Base-by-base conservation (phyloP, 2,113 vertebrate species). In the Paralichthys olivaceus region DNA sequence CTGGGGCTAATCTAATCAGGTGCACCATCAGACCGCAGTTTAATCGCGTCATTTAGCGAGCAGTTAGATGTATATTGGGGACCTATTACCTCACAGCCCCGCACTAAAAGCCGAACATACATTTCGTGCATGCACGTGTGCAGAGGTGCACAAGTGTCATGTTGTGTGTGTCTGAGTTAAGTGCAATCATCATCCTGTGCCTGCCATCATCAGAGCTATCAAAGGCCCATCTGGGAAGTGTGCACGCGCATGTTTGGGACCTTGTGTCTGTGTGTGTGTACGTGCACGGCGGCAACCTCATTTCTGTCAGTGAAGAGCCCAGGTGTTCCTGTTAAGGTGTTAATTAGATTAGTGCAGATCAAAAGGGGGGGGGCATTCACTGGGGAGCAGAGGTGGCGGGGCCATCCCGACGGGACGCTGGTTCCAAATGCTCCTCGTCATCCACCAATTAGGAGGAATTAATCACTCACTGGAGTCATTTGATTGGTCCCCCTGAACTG, bases 291-390 rank as follows among this genome's bases (percentile, higher is more conserved):
- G 45, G 71, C 87, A 80, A 79, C 28, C 59, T 49, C 81, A 75
- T 68, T 72, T 45, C 75, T 85, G 82, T 83, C 49, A 73, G 69
- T 87, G 78, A 84, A 86, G 92, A 91, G 84, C 90, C 90, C 94
- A 95, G 94, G 94, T 94, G 94, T 90, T 94, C 80, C 84, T 92
- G 90, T 93, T 94, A 88, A 91, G 89, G 85, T 88, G 89, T 89
- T 94, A 94, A 95, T 94, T 94, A 89, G 84, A 94, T 94, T 92
- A 94, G 90, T 60, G 82, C 77, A 80, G 90, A 94, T 94, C 92
- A 94, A 94, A 92, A 84, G 11, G 67, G 81, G 88, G 88, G 86
- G 78, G 87, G 80, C 67, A 58, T 85, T 84, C 72, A 55, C 65
- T 60, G 76, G 83, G 82, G 85, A 86, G 83, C 23, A 61, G 78